Conservation (phyloP, 2,797 vertebrate genomes). For the Sebastes oblongus region DNA sequence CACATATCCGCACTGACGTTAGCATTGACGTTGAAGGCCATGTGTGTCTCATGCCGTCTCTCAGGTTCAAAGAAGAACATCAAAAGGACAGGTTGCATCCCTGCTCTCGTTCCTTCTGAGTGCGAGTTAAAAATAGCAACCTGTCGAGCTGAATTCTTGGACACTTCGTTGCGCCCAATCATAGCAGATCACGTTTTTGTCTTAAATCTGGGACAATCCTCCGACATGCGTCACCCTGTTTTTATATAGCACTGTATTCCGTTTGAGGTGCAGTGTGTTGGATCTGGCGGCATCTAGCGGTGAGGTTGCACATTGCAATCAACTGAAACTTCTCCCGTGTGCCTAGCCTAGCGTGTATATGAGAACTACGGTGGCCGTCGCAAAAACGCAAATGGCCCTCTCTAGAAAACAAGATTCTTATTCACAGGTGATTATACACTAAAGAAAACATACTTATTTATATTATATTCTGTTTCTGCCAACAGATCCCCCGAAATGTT, state of each 20-base stretch:
- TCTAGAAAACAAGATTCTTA: background rate
- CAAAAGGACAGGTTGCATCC: background rate
- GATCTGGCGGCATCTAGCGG: background rate
- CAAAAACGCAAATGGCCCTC: no score
- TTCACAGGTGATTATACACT: no score
- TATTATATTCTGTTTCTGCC: no score
- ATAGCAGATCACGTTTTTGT: background rate
- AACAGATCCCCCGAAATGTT: no score
- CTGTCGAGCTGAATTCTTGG: background rate
- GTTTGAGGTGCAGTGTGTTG: background rate
- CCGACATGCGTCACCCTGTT: background rate
- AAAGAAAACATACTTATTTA: no score
- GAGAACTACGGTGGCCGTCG: no score
- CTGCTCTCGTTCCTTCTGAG: background rate
- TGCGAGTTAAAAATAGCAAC: slow-evolving; percentile 44
- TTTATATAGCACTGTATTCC: background rate
- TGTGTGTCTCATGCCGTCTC: background rate
- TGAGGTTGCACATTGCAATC: background rate
- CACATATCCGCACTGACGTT: background rate
- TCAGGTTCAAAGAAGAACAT: slow-evolving; percentile 5
- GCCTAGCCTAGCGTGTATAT: no score
- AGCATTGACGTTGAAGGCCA: background rate
- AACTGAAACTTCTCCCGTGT: background rate
- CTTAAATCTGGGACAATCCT: background rate
- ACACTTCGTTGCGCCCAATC: background rate